Evolutionary conservation across 2,113 vertebrate genomes (phyloP), one percentile per base, ranked within the genome.

Genomic region (human (Homo sapiens)): DNA sequence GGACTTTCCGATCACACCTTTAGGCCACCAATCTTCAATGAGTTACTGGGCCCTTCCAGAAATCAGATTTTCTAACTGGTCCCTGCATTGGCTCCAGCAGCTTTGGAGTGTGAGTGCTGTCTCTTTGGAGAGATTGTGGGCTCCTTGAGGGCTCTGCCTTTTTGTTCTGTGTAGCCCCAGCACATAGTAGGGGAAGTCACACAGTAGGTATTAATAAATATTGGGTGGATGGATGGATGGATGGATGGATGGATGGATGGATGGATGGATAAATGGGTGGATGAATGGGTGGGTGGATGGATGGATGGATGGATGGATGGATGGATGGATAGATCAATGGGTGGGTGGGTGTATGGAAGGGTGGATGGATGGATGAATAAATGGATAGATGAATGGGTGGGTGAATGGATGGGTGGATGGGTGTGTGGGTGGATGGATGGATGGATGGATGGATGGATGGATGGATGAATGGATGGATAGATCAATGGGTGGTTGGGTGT

Each of bases 211-310:
- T 57, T 90, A n/a, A n/a, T 32, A 48, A 82, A 38, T 93, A 48
- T 9, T 57, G 11, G 27, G 5, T n/a, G 22, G 30, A 40, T 10
- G 55, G 45, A 18, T 8, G 45, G 43, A 50, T 16, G 25, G 16
- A 73, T 35, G 9, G 13, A n/a, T 55, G 32, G 17, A 10, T 48
- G 13, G 0, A 5, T 38, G 50, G 0, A 3, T 8, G 7, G 5
- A 3, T 17, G 3, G 5, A 18, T 48, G 18, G 4, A 25, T 48
- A 38, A 38, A 38, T 38, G 22, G 23, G 0, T 27, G 1, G 1
- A 0, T 27, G 0, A 0, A 5, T 61, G 25, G 0, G 0, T 61
- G 25, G 0, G 0, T 61, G 57, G 3, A 1, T 59, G 25, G 10
- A 0, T 27, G 9, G 3, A 4, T 27, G 23, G 25, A 2, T 12